Evolutionary conservation across 2,888 invertebrate species (phyloP).

Genomic region (Timandra comae): DNA sequence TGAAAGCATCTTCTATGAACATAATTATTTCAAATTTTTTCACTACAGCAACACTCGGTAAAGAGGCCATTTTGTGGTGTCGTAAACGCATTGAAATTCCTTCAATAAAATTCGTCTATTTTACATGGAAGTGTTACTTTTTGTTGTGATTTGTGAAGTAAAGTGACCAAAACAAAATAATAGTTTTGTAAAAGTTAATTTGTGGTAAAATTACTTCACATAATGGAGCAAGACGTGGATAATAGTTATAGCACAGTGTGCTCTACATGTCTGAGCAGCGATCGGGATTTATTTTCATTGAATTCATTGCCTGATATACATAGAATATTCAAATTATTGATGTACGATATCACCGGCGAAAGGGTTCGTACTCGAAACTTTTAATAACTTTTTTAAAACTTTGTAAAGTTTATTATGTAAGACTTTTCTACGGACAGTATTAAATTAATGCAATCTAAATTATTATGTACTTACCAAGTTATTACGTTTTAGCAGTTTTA

Average conservation of each 20-base stretch:
- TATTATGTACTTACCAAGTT: too few species aligned
- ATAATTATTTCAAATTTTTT: too few species aligned
- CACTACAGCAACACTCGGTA: conserved; percentile 47
- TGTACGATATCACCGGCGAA: conserved; percentile 63
- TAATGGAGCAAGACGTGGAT: conserved; percentile 67
- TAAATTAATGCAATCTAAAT: too few species aligned
- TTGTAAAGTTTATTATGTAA: conserved; percentile 3
- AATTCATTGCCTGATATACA: conserved; percentile 36
- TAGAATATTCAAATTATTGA: conserved; percentile 56
- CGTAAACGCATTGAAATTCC: conserved; percentile 53
- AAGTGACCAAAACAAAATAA: conserved; percentile 39
- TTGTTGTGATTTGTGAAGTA: conserved; percentile 61
- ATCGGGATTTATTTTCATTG: conserved; percentile 6
- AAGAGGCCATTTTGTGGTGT: conserved; percentile 76
- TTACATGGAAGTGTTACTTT: conserved; percentile 75
- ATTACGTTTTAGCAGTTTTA: too few species aligned
- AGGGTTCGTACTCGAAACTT: conserved; percentile 43
- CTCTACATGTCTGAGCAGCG: conserved; percentile 8
- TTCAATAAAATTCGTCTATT: conserved; percentile 68
- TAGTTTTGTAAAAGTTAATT: conserved; percentile 25
- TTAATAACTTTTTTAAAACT: conserved; percentile 1
- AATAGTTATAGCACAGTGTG: conserved; percentile 35
- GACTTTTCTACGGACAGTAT: too few species aligned
- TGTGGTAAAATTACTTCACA: conserved; percentile 19
- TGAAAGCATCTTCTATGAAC: too few species aligned